Evolutionary conservation across 2,888 invertebrate genomes (phyloP), one percentile per base, ranked within the genome.

Genomic region (Cyclophora punctaria): DNA sequence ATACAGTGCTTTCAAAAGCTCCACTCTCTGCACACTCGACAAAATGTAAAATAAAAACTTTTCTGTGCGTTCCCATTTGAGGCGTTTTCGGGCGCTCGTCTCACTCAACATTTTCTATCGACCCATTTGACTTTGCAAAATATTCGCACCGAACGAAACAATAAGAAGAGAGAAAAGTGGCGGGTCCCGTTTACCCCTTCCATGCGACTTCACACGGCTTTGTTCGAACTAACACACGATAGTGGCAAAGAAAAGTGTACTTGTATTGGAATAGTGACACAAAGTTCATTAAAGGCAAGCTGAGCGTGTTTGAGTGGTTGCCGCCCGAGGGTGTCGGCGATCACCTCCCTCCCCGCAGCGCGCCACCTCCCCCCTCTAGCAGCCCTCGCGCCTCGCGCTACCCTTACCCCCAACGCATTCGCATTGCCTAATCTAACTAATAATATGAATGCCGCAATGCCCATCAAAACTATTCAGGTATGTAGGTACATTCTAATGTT

Each of bases 241-340:
- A 78, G 76, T 71, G 71, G 72, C 80, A 83, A 82, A 81, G 85
- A 83, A 84, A 85, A 87, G 87, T 84, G 84, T 83, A 78, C 87
- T 83, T 81, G 76, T 84, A 79, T 82, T 79, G 78, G 72, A 80
- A 78, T 80, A 78, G 80, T 80, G 83, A 83, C 83, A 81, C 80
- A 87, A 85, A 86, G 86, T 86, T 87, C 85, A 85, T 87, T 87
- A 87, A 83, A 85, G 83, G 82, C 80, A 77, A 71, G 76, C 78
- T 73, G 78, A 76, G 83, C 87, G 87, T 87, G 86, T 83, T 80
- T 71, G 81, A 83, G 85, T 81, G 84, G 77, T 73, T 67, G 78
- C 71, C 68, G 71, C 70, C 73, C 73, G 70, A 71, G 83, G 75
- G 76, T 46, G 54, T 46, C 52, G 74, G 64, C 72, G 71, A 71